Evolutionary conservation across 2,113 vertebrate genomes (phyloP), one percentile per base, ranked within the genome.

Genomic region (Anseranas semipalmata): DNA sequence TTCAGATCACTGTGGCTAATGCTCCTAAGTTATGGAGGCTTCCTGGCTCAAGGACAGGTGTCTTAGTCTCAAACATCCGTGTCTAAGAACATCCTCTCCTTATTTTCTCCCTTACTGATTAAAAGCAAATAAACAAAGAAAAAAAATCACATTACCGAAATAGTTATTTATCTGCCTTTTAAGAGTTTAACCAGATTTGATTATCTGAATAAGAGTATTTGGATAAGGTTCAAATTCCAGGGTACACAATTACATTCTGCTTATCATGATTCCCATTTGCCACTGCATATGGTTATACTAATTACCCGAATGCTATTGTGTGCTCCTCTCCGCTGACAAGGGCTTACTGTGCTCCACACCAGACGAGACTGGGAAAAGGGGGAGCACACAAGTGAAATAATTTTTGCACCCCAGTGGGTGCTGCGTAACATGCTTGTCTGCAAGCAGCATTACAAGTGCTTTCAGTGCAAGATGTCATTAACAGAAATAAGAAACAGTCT

Each of bases 141-240:
- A 28, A 24, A 68, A 74, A 71, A 84, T 17, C 93, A 83, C 67
- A 70, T 93, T 87, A 93, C 63, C 37, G 78, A 72, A 91, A 89
- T 22, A 95, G 78, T 67, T 90, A 95, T 93, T 66, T 93, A 80
- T 96, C 87, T 96, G 87, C 88, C 65, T 93, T 96, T 94, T 77
- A 96, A 86, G 95, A 93, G 87, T 97, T 90, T 90, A 94, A 90
- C 87, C 90, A 96, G 95, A 96, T 96, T 96, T 92, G 82, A 93
- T 93, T 63, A 80, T 96, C 76, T 86, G 93, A 97, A 96, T 83
- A 85, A 92, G 93, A 83, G 78, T 77, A 74, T 96, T 95, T 96
- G 95, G 95, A 95, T 28, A 13, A 7, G 37, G 92, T 94, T 97
- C 96, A 95, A 88, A 91, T 90, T 87, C 92, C 95, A 96, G 95